Evolutionary conservation across 1,140 invertebrate genomes (phyloP), one percentile per base, ranked within the genome.

Genomic region (Prorops nasuta): DNA sequence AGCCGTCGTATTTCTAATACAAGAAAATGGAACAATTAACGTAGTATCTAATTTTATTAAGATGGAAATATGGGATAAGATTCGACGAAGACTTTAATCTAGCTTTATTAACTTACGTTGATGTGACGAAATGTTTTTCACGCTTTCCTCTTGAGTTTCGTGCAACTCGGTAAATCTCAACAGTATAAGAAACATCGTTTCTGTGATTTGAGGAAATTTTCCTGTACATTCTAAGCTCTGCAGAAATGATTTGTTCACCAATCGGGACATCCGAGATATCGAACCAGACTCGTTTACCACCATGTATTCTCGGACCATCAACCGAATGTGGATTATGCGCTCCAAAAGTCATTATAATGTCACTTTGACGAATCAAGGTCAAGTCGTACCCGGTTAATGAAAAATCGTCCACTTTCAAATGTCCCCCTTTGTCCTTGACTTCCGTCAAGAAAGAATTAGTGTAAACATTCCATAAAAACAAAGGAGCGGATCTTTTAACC

Each of bases 301-400:
- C 82, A 41, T 89, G 86, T 51, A 90, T 89, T 9, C 40, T 52
- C 0, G 89, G 80, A n/a, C 80, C 56, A 6, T 50, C 43, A 1
- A 50, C 49, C 9, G 52, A 44, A 40, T 56, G 40, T 20, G 54
- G 53, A 36, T 57, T 86, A 68, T 87, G 84, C 67, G 87, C 91
- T 48, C 86, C 81, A 72, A 94, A 94, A 51, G 90, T 93, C 80
- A 94, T 89, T 52, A 95, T 94, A 55, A 90, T 83, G 78, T 95
- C 92, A 63, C 90, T 90, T 52, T 91, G 82, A 49, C 87, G 81
- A 35, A 93, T 89, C 2, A 85, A 84, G 20, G 82, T 78, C 49
- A 88, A 79, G 67, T 89, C 86, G 51, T 84, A 79, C 15, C 83
- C 81, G 64, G 84, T 86, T 24, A 91, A 79, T 65, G 85, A 84